Evolutionary conservation across 2,888 invertebrate genomes (phyloP).

Genomic region (Leptopilina drosophilae): DNA sequence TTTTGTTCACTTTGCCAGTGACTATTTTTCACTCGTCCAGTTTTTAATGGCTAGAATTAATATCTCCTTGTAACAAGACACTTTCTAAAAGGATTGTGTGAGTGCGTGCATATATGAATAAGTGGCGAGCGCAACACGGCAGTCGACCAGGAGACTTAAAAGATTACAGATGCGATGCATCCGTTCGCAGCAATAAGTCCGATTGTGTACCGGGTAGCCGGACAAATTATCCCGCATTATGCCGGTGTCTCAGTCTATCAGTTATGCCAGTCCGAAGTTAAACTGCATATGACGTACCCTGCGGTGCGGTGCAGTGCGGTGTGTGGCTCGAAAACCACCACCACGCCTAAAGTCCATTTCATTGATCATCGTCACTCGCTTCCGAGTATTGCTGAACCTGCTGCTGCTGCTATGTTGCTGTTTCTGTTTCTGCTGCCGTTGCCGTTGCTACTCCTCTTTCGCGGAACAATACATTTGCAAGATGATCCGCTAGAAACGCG

Average conservation of each 20-base stretch:
- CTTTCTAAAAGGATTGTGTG: slow-evolving; percentile 65
- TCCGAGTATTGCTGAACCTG: slow-evolving; percentile 56
- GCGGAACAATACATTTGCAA: slow-evolving; percentile 42
- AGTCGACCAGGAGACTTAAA: slow-evolving; percentile 69
- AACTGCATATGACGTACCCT: slow-evolving; percentile 53
- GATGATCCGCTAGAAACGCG: slow-evolving; percentile 45
- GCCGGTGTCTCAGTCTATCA: slow-evolving; percentile 74
- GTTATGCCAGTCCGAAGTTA: slow-evolving; percentile 64
- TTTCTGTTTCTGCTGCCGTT: slow-evolving; percentile 48
- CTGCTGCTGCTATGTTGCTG: slow-evolving; percentile 45
- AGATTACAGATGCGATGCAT: slow-evolving; percentile 75
- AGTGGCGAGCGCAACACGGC: slow-evolving; percentile 55
- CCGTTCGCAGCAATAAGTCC: slow-evolving; percentile 76
- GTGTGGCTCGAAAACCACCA: slow-evolving; percentile 51
- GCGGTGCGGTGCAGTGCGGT: slow-evolving; percentile 20
- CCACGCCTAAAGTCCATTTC: slow-evolving; percentile 69
- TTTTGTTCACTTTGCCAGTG: slow-evolving; percentile 64
- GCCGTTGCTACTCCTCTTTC: slow-evolving; percentile 44
- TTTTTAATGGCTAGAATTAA: slow-evolving; percentile 76
- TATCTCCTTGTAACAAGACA: slow-evolving; percentile 76
- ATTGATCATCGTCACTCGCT: slow-evolving; percentile 70
- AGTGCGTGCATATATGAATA: slow-evolving; percentile 56
- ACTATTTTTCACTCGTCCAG: slow-evolving; percentile 75
- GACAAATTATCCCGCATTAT: slow-evolving; percentile 76
- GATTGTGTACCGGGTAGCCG: slow-evolving; percentile 74